Evolutionary conservation across 2,888 invertebrate species (phyloP).

Genomic region (Campopleginae sp.): DNA sequence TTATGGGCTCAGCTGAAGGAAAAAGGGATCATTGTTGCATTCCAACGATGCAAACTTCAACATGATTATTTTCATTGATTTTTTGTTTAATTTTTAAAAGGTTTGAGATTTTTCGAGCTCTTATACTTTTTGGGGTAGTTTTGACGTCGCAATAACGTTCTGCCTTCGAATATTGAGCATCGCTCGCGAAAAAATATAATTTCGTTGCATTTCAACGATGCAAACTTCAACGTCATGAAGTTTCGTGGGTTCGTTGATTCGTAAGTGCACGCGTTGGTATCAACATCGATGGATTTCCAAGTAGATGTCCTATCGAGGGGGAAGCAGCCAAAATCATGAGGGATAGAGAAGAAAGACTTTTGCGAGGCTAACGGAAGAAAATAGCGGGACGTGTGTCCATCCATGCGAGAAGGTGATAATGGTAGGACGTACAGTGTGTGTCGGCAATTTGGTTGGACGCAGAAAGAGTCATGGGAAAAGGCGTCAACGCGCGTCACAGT

Average conservation of each 20-base stretch:
- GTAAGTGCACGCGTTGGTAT: neutral
- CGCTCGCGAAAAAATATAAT: too few species aligned
- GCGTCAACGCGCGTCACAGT: constrained; percentile 56
- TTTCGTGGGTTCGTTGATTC: neutral
- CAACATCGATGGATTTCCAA: neutral
- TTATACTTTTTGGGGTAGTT: too few species aligned
- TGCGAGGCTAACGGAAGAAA: constrained; percentile 19
- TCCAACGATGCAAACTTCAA: too few species aligned
- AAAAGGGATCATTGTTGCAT: too few species aligned
- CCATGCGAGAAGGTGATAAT: constrained; percentile 65
- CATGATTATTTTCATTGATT: too few species aligned
- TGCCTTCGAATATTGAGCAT: too few species aligned
- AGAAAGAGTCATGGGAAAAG: constrained; percentile 65
- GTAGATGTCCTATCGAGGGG: neutral
- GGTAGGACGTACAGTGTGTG: constrained; percentile 15
- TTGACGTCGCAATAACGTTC: too few species aligned
- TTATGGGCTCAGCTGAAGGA: too few species aligned
- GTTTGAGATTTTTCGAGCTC: too few species aligned
- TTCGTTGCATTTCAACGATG: too few species aligned
- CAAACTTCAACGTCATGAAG: too few species aligned
- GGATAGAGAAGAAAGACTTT: constrained; percentile 46
- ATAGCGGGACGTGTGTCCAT: constrained; percentile 54
- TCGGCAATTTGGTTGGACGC: constrained; percentile 38
- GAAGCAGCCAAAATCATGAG: neutral
- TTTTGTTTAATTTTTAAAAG: too few species aligned